Conservation (phyloP, 2,113 vertebrate species). For the pig (Sus scrofa) region T2T-Sscrofa CM000817.6:167969501-167970000, state of each 20-base stretch:
- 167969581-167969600: too few relatives aligned
- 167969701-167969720: neutral
- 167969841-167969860: neutral
- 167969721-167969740: neutral
- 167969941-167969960: neutral
- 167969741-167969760: neutral
- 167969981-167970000: neutral
- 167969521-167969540: too few relatives aligned
- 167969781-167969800: slow-evolving; percentile 26
- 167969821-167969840: neutral
- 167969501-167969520: too few relatives aligned
- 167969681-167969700: neutral
- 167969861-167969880: neutral
- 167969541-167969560: too few relatives aligned
- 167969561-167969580: too few relatives aligned
- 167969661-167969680: too few relatives aligned
- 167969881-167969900: neutral
- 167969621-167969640: too few relatives aligned
- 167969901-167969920: neutral
- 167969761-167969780: neutral
- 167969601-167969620: too few relatives aligned
- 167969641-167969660: too few relatives aligned
- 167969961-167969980: neutral
- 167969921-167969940: neutral
- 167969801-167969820: neutral